Conservation (phyloP, 2,888 invertebrate genomes). For the Hirudinaria manillensis region DNA sequence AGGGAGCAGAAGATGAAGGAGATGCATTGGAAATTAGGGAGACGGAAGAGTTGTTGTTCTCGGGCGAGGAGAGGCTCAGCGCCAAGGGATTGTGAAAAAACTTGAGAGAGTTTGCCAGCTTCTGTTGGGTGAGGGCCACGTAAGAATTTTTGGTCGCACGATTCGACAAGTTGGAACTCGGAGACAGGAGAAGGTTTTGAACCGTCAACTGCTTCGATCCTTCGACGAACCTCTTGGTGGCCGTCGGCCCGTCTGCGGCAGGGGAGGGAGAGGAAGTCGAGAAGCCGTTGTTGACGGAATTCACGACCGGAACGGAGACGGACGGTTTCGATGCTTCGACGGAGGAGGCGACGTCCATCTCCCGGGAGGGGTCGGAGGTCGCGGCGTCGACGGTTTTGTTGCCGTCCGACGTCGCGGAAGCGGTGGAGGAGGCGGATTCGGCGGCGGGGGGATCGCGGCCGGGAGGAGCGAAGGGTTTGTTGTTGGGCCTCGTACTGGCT, state of each 20-base stretch:
- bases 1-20: slow-evolving; percentile 12
- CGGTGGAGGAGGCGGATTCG: background rate
- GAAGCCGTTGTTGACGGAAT: background rate
- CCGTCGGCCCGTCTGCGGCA: background rate
- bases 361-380: background rate
- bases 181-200: slow-evolving; percentile 1
- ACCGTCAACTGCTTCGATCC: slow-evolving; percentile 6
- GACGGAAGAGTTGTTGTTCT: background rate
- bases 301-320: background rate
- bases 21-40: background rate
- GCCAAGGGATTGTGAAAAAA: background rate
- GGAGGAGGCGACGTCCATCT: background rate
- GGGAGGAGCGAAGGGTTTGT: background rate
- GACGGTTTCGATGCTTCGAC: background rate
- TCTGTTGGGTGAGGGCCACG: background rate
- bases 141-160: background rate
- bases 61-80: background rate
- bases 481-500: slow-evolving; percentile 29
- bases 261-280: background rate
- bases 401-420: background rate
- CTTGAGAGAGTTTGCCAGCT: background rate
- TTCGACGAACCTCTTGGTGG: background rate
- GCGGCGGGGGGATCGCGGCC: background rate
- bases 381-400: background rate
- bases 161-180: background rate